These are phyloP conservation scores for Nothoprocta pentlandii DNA, from an alignment of 2,113 vertebrate genomes.

Conservation along the genomic window DNA sequence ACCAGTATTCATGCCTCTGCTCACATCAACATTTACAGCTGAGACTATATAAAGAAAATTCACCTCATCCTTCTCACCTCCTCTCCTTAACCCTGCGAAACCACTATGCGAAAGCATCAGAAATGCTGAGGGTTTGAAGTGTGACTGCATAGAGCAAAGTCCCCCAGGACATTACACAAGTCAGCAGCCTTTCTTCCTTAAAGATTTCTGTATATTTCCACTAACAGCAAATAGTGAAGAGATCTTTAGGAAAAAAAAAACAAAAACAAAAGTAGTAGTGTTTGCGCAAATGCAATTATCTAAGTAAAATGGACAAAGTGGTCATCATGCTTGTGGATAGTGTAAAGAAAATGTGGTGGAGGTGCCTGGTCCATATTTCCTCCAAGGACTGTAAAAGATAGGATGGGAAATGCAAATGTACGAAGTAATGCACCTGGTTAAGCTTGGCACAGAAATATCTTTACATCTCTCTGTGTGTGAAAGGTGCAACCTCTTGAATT, in stretches of 20 bases:
- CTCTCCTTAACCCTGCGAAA: not conserved
- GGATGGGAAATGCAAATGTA: not conserved
- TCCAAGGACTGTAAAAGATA: not conserved
- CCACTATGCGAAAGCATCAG: not conserved
- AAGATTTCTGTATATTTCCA: not conserved
- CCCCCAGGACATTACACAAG: not conserved
- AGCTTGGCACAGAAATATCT: not conserved
- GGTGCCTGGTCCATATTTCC: too few relatives aligned
- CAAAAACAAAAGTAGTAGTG: not conserved
- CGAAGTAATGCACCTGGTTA: not conserved
- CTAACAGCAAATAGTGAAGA: not conserved
- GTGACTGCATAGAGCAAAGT: not conserved
- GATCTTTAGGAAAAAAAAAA: not conserved
- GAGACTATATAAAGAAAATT: slow-evolving; percentile 1
- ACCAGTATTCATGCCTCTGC: not conserved
- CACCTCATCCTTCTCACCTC: not conserved
- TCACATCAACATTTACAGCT: not conserved
- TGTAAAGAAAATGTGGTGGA: too few relatives aligned
- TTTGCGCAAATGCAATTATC: not conserved
- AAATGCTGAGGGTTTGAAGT: not conserved
- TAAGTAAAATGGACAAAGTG: not conserved
- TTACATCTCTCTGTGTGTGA: not conserved
- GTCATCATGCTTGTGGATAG: not conserved
- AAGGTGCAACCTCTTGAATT: not conserved
- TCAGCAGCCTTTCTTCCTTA: not conserved